Base-by-base conservation (phyloP, 2,797 vertebrate species). In the Prunella strophiata region DNA sequence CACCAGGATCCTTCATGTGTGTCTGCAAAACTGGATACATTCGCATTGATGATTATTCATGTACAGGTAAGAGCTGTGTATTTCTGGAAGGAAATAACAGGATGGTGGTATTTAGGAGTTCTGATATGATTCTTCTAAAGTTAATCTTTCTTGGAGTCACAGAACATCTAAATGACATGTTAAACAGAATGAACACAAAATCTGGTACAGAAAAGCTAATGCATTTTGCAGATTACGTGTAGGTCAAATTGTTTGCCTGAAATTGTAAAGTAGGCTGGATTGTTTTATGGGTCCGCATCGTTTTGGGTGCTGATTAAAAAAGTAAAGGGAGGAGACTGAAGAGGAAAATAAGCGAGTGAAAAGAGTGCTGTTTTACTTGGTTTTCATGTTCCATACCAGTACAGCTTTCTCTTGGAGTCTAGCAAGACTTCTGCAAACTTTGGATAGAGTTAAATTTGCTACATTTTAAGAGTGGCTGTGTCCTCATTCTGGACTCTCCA, bases 1-100 rank as follows among this genome's bases (percentile, higher is more conserved):
- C 98, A 26, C 98, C 98, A 0, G 99, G 99, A 62, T 99, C 99
- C 93, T 99, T 99, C 96, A 99, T 99, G 98, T 99, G 99, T 94
- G 98, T 99, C 97, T 99, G 99, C 98, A 98, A 98, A 95, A 98
- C 98, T 3, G 99, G 99, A 54, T 99, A 98, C 95, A 98, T 99
- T 97, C 98, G 99, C 96, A 99, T 99, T 80, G 99, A 99, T 95
- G 99, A 99, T 95, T 99, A 99, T 85, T 99, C 99, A 7, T 99
- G 99, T 95, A 99, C 99, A 98, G 99, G 99, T 99, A 98, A 98
- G 96, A 73, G 14, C 7, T 50, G 16, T 25, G 4, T 61, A 4
- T 52, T 79, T 51, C 16, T 65, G 40, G 80, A 95, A 65, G 22
- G 16, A 73, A 79, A 20, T 12, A 48, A 40, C 6, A 54, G 40